phyloP scores from a whole-genome alignment of 2,888 invertebrate species.

The Apoda limacodes region DNA sequence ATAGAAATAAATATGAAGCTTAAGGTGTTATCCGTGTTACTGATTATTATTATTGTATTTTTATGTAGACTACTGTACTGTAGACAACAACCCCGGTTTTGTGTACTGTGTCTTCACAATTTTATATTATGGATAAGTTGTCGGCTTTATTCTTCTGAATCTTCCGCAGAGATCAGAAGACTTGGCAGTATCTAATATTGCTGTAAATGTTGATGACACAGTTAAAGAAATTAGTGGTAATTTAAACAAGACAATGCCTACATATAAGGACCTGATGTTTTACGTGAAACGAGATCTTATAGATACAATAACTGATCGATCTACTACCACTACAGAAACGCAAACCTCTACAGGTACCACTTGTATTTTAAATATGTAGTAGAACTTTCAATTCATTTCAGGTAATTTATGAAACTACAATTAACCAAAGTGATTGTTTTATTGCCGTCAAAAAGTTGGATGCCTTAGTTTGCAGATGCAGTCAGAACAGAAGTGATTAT shows the following conservation, averaged over 20 bases:
- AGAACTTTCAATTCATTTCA: too few species aligned
- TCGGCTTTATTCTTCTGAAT: background rate
- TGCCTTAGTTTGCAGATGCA: too few species aligned
- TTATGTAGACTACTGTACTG: too few species aligned
- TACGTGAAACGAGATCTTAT: constrained; percentile 74
- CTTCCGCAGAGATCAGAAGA: constrained; percentile 63
- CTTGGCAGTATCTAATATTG: constrained; percentile 71
- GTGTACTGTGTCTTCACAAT: too few species aligned
- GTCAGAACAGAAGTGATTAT: too few species aligned
- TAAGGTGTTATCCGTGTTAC: too few species aligned
- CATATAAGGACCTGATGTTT: constrained; percentile 70
- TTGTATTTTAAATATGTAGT: background rate
- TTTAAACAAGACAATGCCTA: constrained; percentile 74
- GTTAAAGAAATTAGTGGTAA: constrained; percentile 68
- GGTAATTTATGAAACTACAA: too few species aligned
- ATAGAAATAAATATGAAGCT: too few species aligned
- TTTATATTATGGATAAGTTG: background rate
- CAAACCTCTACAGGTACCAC: constrained; percentile 43
- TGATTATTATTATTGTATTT: background rate
- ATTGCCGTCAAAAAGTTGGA: too few species aligned
- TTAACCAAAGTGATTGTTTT: too few species aligned
- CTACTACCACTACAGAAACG: constrained; percentile 58
- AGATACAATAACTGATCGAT: constrained; percentile 66
- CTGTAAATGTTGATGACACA: constrained; percentile 67
- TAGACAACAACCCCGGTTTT: too few species aligned